Base-by-base conservation (phyloP, 2,797 vertebrate genomes). In the Lepus townsendii region DNA sequence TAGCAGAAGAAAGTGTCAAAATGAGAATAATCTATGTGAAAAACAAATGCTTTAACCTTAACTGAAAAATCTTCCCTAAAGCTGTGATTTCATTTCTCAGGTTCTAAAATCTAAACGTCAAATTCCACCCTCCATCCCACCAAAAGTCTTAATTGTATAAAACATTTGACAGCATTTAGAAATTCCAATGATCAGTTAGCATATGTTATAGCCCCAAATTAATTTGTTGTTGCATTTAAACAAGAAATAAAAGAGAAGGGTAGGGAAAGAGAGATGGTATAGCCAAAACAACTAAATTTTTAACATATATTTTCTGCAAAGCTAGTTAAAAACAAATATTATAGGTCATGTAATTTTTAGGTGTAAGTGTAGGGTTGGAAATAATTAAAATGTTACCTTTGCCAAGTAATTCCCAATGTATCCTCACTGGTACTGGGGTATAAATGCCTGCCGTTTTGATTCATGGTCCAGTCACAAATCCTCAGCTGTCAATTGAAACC, bases 401-500 rank as follows among this genome's bases (percentile, higher is more conserved):
- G 99, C 99, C 99, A 99, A 99, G 99, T 99, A 99, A 99, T 99
- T 99, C 99, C 99, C 99, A 99, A 99, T 99, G 99, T 99, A 99
- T 99, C 99, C 99, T 99, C 99, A 99, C 99, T 99, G 99, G 99
- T 99, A 99, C 99, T 99, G 99, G 99, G 99, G 99, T 99, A 99
- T 99, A 99, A 99, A 99, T 99, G 99, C 99, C 99, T 99, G 99
- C 99, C 99, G 99, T 99, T 99, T 99, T 99, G 99, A 99, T 99
- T 99, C 99, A 99, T 99, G 99, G 99, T 99, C 99, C 99, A 99
- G 99, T 99, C 99, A 99, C 99, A 99, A 99, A 99, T 99, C 99
- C 99, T 99, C 99, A 99, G 99, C 99, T 99, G 99, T 99, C 99
- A 99, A 99, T 99, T 99, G 99, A 99, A 99, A 99, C 99, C 99